Evolutionary conservation across 2,888 invertebrate species (phyloP).

Genomic region (Macropis europaea): DNA sequence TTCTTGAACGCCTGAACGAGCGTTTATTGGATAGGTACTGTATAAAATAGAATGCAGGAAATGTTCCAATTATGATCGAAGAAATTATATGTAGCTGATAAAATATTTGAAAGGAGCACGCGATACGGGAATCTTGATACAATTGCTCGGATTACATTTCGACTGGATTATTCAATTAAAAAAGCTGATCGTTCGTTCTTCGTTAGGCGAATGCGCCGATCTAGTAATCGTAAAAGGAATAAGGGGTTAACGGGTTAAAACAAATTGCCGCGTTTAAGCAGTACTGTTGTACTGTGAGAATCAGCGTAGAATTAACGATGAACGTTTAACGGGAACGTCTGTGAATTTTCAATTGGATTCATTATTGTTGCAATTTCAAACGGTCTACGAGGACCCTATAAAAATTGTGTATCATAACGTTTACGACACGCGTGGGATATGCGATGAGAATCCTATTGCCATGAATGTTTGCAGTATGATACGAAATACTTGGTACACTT

Average conservation of each 20-base stretch:
- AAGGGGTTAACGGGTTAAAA: conserved; percentile 43
- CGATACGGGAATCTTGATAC: too few relatives aligned
- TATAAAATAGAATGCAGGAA: too few relatives aligned
- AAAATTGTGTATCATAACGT: too few relatives aligned
- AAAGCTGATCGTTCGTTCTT: not conserved
- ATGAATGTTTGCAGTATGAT: too few relatives aligned
- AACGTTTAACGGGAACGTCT: conserved; percentile 4
- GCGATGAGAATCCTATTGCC: too few relatives aligned
- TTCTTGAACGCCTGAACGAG: too few relatives aligned
- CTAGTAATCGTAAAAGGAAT: conserved; percentile 40
- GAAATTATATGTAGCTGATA: too few relatives aligned
- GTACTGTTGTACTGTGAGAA: conserved; percentile 11
- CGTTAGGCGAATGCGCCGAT: conserved; percentile 4
- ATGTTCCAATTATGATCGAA: too few relatives aligned
- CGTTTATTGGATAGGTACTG: too few relatives aligned
- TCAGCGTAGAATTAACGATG: conserved; percentile 11
- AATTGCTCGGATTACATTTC: not conserved
- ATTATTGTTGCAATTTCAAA: not conserved
- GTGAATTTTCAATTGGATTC: not conserved
- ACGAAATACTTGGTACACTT: too few relatives aligned
- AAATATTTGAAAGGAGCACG: too few relatives aligned
- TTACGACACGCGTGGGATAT: too few relatives aligned
- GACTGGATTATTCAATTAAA: conserved; percentile 1
- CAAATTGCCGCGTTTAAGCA: conserved; percentile 3
- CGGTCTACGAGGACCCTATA: not conserved